Percentiles rank a stretch among this genome's conserved stretches.
phyloP scores from a whole-genome alignment of 2,797 vertebrate genomes.

The Hipposideros larvatus region DNA sequence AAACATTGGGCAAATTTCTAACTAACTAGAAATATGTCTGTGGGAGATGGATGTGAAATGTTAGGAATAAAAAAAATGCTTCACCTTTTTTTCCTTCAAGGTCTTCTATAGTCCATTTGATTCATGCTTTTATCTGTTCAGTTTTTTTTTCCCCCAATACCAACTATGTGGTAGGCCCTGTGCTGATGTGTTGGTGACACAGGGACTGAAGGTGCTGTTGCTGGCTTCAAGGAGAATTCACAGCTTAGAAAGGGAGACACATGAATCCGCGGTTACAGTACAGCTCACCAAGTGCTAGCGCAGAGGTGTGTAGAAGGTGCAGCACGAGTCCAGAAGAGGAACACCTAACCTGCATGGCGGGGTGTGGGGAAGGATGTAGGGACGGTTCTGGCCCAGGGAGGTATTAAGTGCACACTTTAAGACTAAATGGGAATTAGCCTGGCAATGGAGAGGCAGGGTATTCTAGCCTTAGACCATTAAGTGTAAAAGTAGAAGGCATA shows the following conservation, averaged over 20 bases:
- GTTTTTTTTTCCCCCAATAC: not conserved
- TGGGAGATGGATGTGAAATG: not conserved
- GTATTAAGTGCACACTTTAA: not conserved
- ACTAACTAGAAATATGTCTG: not conserved
- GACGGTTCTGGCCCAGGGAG: not conserved
- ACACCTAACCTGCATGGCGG: fast-evolving
- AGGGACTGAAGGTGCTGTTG: not conserved
- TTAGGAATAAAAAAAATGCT: not conserved
- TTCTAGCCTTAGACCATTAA: not conserved
- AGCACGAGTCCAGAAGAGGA: not conserved
- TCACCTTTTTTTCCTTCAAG: not conserved
- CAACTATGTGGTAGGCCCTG: not conserved
- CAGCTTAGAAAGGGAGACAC: not conserved
- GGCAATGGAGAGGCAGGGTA: not conserved
- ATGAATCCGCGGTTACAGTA: not conserved
- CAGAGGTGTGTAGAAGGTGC: not conserved
- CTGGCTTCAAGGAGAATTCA: constrained; percentile 23
- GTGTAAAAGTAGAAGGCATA: not conserved
- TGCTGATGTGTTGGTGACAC: not conserved
- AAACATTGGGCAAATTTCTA: not conserved
- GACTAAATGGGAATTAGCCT: not conserved
- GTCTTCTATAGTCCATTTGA: constrained; percentile 7
- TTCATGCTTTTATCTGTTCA: constrained; percentile 22
- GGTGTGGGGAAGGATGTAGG: not conserved
- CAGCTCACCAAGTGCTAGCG: not conserved